Percentiles rank a stretch among this genome's conserved stretches.
Conservation (phyloP, 2,888 invertebrate genomes). For the Cheilosia scutellata region DNA sequence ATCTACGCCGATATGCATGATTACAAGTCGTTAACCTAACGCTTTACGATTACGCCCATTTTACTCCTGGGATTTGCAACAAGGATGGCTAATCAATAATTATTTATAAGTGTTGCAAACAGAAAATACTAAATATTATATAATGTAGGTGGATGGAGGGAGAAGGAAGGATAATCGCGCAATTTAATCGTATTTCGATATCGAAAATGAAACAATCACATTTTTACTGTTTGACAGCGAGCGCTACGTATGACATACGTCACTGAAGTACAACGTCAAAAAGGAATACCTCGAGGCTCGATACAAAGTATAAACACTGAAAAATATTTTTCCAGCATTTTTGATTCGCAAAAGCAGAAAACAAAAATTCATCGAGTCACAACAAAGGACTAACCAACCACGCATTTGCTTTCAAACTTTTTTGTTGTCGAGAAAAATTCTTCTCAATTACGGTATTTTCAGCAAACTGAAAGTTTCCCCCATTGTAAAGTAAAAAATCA, state of each 20-base stretch:
- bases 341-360: slow-evolving; percentile 23
- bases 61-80: slow-evolving; percentile 32
- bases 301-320: slow-evolving; percentile 14
- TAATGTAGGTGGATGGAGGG: background rate
- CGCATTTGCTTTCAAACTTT: slow-evolving; percentile 17
- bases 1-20: slow-evolving; percentile 52
- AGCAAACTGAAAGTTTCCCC: slow-evolving; percentile 35
- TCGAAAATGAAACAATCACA: slow-evolving; percentile 26
- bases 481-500: slow-evolving; percentile 8
- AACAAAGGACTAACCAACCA: slow-evolving; percentile 30
- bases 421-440: slow-evolving; percentile 22
- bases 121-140: background rate
- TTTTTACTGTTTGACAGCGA: slow-evolving; percentile 33
- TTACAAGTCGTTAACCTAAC: slow-evolving; percentile 46
- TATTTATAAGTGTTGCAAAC: slow-evolving; percentile 5
- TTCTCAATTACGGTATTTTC: slow-evolving; percentile 36
- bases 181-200: slow-evolving; percentile 43
- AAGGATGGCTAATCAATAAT: slow-evolving; percentile 35
- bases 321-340: slow-evolving; percentile 30
- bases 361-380: slow-evolving; percentile 3
- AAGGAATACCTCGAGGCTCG: slow-evolving; percentile 5
- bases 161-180: background rate
- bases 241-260: slow-evolving; percentile 8
- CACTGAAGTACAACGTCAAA: slow-evolving; percentile 24
- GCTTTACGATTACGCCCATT: slow-evolving; percentile 42